Evolutionary conservation across 2,888 invertebrate species (phyloP).

Genomic region (Nomada lathburiana): DNA sequence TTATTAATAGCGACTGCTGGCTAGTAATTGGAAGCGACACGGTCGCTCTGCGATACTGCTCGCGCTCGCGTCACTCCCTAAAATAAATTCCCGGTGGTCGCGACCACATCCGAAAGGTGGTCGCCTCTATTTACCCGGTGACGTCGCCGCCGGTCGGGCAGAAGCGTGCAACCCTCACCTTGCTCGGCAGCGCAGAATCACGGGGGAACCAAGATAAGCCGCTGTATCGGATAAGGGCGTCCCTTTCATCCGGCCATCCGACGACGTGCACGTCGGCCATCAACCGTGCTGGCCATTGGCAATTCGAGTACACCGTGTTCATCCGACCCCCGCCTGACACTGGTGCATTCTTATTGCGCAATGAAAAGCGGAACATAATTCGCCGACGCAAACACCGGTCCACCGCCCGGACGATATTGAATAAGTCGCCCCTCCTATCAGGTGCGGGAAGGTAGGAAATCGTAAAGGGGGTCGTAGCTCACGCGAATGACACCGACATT

Average conservation of each 20-base stretch:
- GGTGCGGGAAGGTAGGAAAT: slow-evolving; percentile 8
- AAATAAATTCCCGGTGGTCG: slow-evolving; percentile 7
- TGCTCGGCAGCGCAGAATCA: slow-evolving; percentile 50
- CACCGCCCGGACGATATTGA: slow-evolving; percentile 32
- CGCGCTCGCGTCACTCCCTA: neutral
- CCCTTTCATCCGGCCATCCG: slow-evolving; percentile 35
- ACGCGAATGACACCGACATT: slow-evolving; percentile 10
- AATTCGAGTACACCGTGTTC: slow-evolving; percentile 1
- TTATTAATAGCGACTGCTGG: no score
- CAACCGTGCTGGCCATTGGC: neutral
- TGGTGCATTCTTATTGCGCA: slow-evolving; percentile 42
- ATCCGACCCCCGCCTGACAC: neutral
- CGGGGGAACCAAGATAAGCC: slow-evolving; percentile 53
- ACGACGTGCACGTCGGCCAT: neutral
- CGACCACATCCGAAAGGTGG: slow-evolving; percentile 14
- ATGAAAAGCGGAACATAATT: slow-evolving; percentile 52
- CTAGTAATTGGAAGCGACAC: no score
- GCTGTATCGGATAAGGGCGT: slow-evolving; percentile 55
- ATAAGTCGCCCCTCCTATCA: slow-evolving; percentile 46
- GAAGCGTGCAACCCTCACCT: slow-evolving; percentile 52
- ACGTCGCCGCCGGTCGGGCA: slow-evolving; percentile 35
- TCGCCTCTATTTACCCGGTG: slow-evolving; percentile 23
- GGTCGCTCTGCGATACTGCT: neutral
- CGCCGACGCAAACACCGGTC: slow-evolving; percentile 34
- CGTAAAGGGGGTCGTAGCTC: slow-evolving; percentile 41